These are phyloP conservation scores for Bombus superbus DNA, from an alignment of 1,140 invertebrate genomes.

Conservation along the genomic window DNA sequence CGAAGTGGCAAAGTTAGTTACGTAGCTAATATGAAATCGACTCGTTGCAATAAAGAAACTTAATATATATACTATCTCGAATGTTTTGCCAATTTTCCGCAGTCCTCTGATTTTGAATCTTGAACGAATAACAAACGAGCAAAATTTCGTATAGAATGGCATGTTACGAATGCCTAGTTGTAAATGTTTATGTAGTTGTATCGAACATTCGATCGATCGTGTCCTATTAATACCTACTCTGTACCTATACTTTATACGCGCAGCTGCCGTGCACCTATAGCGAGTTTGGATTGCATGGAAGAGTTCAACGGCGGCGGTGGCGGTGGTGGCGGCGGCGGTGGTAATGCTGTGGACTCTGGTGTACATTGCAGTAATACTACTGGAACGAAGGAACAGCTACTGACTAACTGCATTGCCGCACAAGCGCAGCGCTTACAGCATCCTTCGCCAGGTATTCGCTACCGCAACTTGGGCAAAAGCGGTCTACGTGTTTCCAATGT, in stretches of 20 bases:
- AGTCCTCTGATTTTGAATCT: neutral
- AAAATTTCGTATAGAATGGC: neutral
- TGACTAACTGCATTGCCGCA: slow-evolving; percentile 79
- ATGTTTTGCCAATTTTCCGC: neutral
- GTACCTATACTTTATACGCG: slow-evolving; percentile 50
- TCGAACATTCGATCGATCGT: slow-evolving; percentile 48
- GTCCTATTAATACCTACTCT: slow-evolving; percentile 46
- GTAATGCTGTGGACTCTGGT: slow-evolving; percentile 74
- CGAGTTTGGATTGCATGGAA: slow-evolving; percentile 96
- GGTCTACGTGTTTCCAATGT: slow-evolving; percentile 96
- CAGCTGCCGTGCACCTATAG: slow-evolving; percentile 95
- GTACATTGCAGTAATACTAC: slow-evolving; percentile 78
- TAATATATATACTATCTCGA: neutral
- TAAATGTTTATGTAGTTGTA: slow-evolving; percentile 25
- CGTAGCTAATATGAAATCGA: neutral
- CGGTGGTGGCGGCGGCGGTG: slow-evolving; percentile 77
- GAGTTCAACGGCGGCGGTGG: slow-evolving; percentile 88
- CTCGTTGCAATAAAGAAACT: neutral
- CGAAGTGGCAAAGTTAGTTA: neutral
- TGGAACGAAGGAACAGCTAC: slow-evolving; percentile 82
- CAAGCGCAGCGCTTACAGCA: slow-evolving; percentile 82
- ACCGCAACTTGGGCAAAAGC: slow-evolving; percentile 96
- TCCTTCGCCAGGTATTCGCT: slow-evolving; percentile 90
- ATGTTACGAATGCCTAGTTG: neutral
- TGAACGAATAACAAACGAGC: neutral